Percentiles rank a stretch among this genome's conserved stretches.
Conservation (phyloP, 2,797 vertebrate species). For the Echeneis naucrates region DNA sequence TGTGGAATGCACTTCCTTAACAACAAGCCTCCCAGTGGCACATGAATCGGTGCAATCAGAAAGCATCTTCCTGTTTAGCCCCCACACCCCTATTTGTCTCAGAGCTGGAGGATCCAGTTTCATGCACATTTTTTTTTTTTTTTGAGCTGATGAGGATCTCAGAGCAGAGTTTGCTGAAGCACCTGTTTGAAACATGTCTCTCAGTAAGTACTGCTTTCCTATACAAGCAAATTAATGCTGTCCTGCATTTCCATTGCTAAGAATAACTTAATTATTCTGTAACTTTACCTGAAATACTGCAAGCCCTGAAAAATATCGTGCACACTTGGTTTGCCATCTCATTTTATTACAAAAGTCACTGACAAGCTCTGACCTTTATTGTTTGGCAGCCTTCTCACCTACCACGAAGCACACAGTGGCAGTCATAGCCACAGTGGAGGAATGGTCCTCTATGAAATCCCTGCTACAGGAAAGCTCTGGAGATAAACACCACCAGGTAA, state of each 20-base stretch:
- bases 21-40: background rate
- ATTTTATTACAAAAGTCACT: background rate
- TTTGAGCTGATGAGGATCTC: constrained; percentile 26
- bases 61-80: constrained; percentile 13
- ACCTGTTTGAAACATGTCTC: constrained; percentile 47
- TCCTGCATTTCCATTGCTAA: background rate
- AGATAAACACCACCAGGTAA: constrained; percentile 9
- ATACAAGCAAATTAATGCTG: background rate
- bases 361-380: constrained; percentile 4
- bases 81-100: constrained; percentile 4
- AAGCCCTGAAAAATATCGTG: background rate
- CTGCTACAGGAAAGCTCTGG: constrained; percentile 28
- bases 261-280: background rate
- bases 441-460: constrained; percentile 45
- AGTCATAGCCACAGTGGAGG: constrained; percentile 47
- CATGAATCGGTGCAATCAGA: constrained; percentile 27
- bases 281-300: background rate
- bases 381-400: constrained; percentile 21
- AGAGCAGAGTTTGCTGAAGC: constrained; percentile 19
- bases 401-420: constrained; percentile 39
- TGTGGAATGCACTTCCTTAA: constrained; percentile 65
- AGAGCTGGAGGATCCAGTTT: constrained; percentile 50
- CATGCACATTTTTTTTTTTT: too few species aligned
- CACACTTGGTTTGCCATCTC: background rate
- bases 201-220: constrained; percentile 38